Conservation (phyloP, 2,113 vertebrate genomes). For the Speoplatyrhinus poulsoni region DNA sequence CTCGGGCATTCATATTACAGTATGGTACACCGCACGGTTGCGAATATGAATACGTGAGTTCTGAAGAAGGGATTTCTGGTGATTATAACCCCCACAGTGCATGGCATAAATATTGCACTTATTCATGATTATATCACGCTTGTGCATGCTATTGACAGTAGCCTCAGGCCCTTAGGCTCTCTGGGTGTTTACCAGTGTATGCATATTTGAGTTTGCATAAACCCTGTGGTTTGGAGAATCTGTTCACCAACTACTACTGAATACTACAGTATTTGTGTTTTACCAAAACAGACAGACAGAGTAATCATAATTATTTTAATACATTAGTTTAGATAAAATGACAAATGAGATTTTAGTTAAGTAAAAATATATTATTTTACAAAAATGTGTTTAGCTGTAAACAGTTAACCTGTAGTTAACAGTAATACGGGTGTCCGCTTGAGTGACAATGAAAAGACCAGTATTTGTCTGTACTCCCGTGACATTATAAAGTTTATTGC, state of each 20-base stretch:
- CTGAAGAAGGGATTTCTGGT: slow-evolving; percentile 46
- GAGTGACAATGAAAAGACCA: too few relatives aligned
- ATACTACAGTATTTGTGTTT: too few relatives aligned
- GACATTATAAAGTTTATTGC: not conserved
- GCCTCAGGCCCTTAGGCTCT: slow-evolving; percentile 4
- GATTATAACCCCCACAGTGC: slow-evolving; percentile 54
- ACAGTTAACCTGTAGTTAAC: not conserved
- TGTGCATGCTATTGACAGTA: slow-evolving; percentile 56
- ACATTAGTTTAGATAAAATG: slow-evolving; percentile 3
- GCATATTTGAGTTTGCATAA: slow-evolving; percentile 15
- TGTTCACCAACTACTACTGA: not conserved
- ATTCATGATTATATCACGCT: slow-evolving; percentile 47
- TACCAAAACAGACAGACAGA: too few relatives aligned
- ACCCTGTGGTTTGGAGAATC: not conserved
- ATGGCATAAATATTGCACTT: slow-evolving; percentile 68
- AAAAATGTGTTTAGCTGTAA: not conserved
- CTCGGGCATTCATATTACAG: slow-evolving; percentile 56
- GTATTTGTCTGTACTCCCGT: too few relatives aligned
- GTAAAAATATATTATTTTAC: not conserved
- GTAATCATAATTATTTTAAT: slow-evolving; percentile 8
- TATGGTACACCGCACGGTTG: slow-evolving; percentile 23
- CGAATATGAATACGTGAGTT: slow-evolving; percentile 59
- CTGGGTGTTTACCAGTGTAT: slow-evolving; percentile 8
- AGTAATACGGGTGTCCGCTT: too few relatives aligned
- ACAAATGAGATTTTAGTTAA: not conserved